Evolutionary conservation across 2,113 vertebrate genomes (phyloP).

Genomic region (Pangasianodon gigas): DNA sequence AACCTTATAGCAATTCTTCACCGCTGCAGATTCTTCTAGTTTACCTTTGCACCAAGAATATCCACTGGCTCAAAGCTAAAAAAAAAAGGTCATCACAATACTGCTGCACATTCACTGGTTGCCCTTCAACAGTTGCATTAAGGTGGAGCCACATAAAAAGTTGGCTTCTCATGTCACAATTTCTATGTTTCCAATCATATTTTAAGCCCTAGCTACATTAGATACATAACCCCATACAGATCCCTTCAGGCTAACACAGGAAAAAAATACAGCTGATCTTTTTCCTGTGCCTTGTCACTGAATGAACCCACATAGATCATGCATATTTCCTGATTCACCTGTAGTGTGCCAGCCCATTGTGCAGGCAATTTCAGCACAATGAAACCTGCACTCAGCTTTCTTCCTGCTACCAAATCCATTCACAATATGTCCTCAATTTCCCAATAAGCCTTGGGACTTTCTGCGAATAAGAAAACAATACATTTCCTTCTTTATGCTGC

Average conservation of each 20-base stretch:
- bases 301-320: constrained; percentile 51
- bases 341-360: constrained; percentile 54
- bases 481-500: constrained; percentile 38
- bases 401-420: constrained; percentile 56
- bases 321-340: constrained; percentile 34
- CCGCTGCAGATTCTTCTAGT: not conserved
- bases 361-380: constrained; percentile 58
- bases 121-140: constrained; percentile 24
- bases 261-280: constrained; percentile 42
- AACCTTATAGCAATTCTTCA: not conserved
- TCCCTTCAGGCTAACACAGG: constrained; percentile 23
- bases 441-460: constrained; percentile 40
- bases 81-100: not conserved
- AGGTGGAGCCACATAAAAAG: not conserved
- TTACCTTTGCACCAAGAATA: not conserved
- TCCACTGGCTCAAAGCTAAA: not conserved
- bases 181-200: constrained; percentile 37
- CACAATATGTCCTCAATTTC: constrained; percentile 58
- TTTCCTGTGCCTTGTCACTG: constrained; percentile 32
- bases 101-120: not conserved
- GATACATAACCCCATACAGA: constrained; percentile 28
- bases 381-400: constrained; percentile 52
- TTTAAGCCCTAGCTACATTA: constrained; percentile 42
- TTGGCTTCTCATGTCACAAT: constrained; percentile 23
- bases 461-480: constrained; percentile 45